Evolutionary conservation across 1,140 invertebrate genomes (phyloP).

Genomic region (Hermetia illucens): DNA sequence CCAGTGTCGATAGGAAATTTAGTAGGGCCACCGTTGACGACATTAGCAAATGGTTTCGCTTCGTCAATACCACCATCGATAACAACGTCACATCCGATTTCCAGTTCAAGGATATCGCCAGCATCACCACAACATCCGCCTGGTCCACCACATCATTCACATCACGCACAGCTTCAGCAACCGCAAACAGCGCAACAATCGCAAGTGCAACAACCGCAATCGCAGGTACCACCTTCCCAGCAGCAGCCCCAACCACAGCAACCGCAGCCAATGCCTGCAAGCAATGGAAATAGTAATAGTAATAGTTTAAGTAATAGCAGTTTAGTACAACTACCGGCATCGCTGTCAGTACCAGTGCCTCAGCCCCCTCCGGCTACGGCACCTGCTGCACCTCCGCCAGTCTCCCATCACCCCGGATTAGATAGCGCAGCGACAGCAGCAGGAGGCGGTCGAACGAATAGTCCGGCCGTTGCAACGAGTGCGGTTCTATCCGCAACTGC

Average conservation of each 20-base stretch:
- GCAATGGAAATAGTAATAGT: slow-evolving; percentile 9
- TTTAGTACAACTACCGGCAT: slow-evolving; percentile 9
- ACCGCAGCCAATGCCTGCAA: slow-evolving; percentile 3
- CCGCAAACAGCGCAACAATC: no score
- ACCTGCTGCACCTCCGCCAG: slow-evolving; percentile 13
- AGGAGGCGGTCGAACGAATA: slow-evolving; percentile 22
- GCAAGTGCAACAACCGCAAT: slow-evolving; percentile 9
- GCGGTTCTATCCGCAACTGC: slow-evolving; percentile 36
- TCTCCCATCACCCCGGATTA: slow-evolving; percentile 18
- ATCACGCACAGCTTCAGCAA: no score
- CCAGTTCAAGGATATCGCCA: no score
- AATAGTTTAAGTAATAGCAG: slow-evolving; percentile 3
- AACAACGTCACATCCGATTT: slow-evolving; percentile 4
- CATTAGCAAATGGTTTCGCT: slow-evolving; percentile 6
- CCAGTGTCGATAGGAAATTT: slow-evolving; percentile 2
- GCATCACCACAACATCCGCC: no score
- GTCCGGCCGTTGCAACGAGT: slow-evolving; percentile 32
- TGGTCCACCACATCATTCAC: no score
- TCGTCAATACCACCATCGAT: slow-evolving; percentile 6
- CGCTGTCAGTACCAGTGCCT: slow-evolving; percentile 10
- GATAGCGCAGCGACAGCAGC: slow-evolving; percentile 16
- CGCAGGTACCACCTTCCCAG: slow-evolving; percentile 5
- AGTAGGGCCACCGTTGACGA: slow-evolving; percentile 4
- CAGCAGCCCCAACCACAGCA: slow-evolving; percentile 5
- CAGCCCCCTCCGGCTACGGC: slow-evolving; percentile 8